Evolutionary conservation across 2,797 vertebrate species (phyloP).

Genomic region (Syngnathus rostellatus): DNA sequence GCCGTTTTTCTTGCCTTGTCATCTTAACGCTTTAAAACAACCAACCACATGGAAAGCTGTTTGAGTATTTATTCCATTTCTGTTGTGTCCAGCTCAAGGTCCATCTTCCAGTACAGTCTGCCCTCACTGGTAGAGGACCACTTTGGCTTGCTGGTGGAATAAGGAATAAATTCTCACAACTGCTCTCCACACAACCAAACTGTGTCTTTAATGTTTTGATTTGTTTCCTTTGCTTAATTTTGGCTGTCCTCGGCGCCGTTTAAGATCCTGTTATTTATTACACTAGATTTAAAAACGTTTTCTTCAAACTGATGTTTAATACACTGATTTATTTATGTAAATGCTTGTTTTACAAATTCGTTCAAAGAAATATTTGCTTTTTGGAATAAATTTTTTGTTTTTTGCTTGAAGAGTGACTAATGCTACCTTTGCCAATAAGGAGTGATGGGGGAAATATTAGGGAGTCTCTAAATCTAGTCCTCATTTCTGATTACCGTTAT

Average conservation of each 20-base stretch:
- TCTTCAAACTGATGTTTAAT: conserved; percentile 99
- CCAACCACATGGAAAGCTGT: conserved; percentile 76
- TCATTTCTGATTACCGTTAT: no score
- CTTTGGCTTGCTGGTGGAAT: neutral
- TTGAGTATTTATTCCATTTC: neutral
- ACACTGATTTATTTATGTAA: conserved; percentile 99
- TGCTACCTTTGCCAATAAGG: no score
- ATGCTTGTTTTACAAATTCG: conserved; percentile 99
- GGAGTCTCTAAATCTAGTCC: no score
- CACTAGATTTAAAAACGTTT: conserved; percentile 91
- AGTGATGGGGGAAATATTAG: no score
- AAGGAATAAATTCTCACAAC: neutral
- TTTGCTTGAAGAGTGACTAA: no score
- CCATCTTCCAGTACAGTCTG: no score
- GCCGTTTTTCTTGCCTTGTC: conserved; percentile 99
- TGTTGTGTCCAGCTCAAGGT: neutral
- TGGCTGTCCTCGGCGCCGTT: conserved; percentile 32
- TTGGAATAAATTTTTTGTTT: conserved; percentile 80
- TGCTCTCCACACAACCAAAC: neutral
- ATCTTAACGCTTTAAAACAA: conserved; percentile 98
- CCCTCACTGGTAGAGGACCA: neutral
- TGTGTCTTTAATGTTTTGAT: conserved; percentile 49
- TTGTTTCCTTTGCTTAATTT: conserved; percentile 46
- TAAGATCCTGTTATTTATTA: conserved; percentile 89
- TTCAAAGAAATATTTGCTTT: conserved; percentile 65